A percentile compares a stretch with the other conserved stretches of the same genome.
phyloP scores from a whole-genome alignment of 2,888 invertebrate species.

The Caradrina kadenii region DNA sequence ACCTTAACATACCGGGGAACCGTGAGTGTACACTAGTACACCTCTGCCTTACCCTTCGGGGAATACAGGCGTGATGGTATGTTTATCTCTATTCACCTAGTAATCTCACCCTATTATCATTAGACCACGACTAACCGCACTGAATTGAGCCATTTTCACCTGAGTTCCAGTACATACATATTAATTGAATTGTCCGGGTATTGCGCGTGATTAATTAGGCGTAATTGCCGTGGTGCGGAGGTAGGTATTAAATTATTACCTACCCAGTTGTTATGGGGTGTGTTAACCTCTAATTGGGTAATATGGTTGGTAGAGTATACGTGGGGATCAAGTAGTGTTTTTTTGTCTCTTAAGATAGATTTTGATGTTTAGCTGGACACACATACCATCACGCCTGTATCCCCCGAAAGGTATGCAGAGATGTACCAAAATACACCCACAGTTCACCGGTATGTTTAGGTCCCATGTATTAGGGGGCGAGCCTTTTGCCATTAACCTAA shows the following conservation, averaged over 20 bases:
- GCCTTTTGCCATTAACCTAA: too few relatives aligned
- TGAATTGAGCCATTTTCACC: slow-evolving; percentile 25
- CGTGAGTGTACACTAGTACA: too few relatives aligned
- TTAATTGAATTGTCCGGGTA: slow-evolving; percentile 34
- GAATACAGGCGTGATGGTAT: too few relatives aligned
- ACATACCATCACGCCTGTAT: too few relatives aligned
- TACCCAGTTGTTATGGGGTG: neutral
- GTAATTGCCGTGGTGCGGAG: slow-evolving; percentile 4
- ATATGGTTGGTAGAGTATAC: neutral
- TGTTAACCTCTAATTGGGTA: neutral
- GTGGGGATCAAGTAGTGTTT: neutral
- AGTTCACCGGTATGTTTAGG: too few relatives aligned
- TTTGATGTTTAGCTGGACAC: too few relatives aligned
- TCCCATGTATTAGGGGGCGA: too few relatives aligned
- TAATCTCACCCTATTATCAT: neutral
- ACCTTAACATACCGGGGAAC: too few relatives aligned
- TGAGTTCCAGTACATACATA: slow-evolving; percentile 13
- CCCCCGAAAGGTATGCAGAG: too few relatives aligned
- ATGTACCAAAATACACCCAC: too few relatives aligned
- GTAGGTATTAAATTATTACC: neutral
- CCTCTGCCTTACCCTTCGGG: too few relatives aligned
- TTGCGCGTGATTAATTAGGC: slow-evolving; percentile 34
- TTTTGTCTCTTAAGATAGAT: too few relatives aligned
- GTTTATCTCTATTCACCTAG: neutral
- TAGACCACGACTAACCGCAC: slow-evolving; percentile 4